A percentile compares a stretch with the other conserved stretches of the same genome.
phyloP scores from a whole-genome alignment of 2,113 vertebrate species.

The Hydrolagus affinis region DNA sequence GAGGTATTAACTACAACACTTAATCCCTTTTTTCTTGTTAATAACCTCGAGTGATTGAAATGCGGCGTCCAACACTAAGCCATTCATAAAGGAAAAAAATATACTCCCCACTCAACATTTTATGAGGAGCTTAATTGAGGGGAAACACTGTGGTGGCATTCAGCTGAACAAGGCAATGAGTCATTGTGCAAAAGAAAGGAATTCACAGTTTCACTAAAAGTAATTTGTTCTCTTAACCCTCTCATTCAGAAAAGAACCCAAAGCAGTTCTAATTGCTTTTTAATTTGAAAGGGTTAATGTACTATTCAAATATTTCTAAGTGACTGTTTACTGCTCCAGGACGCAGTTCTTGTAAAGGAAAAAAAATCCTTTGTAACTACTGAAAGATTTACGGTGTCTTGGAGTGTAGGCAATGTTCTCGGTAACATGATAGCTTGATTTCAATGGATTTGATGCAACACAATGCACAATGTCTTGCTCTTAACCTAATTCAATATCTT shows the following conservation, averaged over 20 bases:
- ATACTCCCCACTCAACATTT: slow-evolving; percentile 49
- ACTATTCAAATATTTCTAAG: slow-evolving; percentile 58
- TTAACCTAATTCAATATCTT: neutral
- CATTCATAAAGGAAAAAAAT: slow-evolving; percentile 47
- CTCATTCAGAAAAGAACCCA: slow-evolving; percentile 46
- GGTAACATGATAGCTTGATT: neutral
- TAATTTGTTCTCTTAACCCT: slow-evolving; percentile 61
- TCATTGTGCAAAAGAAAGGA: slow-evolving; percentile 50
- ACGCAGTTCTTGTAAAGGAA: slow-evolving; percentile 10
- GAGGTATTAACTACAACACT: slow-evolving; percentile 40
- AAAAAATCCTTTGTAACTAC: slow-evolving; percentile 14
- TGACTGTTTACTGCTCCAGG: slow-evolving; percentile 43
- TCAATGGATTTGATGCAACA: neutral
- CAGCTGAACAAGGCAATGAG: slow-evolving; percentile 45
- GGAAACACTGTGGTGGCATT: slow-evolving; percentile 52
- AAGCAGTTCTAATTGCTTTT: slow-evolving; percentile 53
- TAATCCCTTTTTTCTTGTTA: slow-evolving; percentile 47
- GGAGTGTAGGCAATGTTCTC: neutral
- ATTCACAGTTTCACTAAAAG: slow-evolving; percentile 61
- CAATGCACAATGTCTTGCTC: neutral
- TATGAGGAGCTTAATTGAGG: slow-evolving; percentile 55
- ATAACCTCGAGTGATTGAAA: slow-evolving; percentile 51
- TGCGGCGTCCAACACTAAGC: slow-evolving; percentile 45
- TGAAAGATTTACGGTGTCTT: neutral
- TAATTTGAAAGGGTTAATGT: slow-evolving; percentile 57